Evolutionary conservation across 2,888 invertebrate species (phyloP).

Genomic region (Chrysina gloriosa): DNA sequence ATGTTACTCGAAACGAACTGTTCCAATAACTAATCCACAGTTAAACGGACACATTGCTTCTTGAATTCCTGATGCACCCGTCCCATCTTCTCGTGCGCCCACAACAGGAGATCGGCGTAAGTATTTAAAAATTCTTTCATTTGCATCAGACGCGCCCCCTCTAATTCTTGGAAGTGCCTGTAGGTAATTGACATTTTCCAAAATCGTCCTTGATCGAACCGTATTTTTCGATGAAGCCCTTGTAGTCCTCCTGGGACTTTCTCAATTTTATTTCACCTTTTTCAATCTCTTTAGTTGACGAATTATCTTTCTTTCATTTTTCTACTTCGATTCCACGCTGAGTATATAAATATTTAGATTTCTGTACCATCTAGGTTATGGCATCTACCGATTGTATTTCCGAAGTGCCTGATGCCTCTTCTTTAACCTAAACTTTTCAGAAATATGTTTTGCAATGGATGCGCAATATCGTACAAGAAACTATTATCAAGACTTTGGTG

Average conservation of each 20-base stretch:
- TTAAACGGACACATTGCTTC: constrained; percentile 89
- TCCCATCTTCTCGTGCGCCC: constrained; percentile 91
- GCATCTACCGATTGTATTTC: constrained; percentile 91
- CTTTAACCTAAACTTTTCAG: constrained; percentile 87
- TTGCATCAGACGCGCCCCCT: constrained; percentile 90
- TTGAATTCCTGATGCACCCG: constrained; percentile 93
- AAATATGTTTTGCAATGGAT: too few species aligned
- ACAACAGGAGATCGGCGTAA: constrained; percentile 88
- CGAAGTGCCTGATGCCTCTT: constrained; percentile 91
- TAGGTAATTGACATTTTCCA: constrained; percentile 94
- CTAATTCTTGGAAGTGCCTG: constrained; percentile 94
- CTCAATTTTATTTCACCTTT: constrained; percentile 92
- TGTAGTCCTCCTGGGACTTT: constrained; percentile 96
- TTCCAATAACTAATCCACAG: constrained; percentile 91
- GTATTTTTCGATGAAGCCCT: constrained; percentile 91
- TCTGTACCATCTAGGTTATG: constrained; percentile 87
- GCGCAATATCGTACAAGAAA: too few species aligned
- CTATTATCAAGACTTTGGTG: too few species aligned
- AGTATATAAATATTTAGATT: constrained; percentile 92
- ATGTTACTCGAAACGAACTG: constrained; percentile 92
- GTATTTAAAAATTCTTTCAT: constrained; percentile 95
- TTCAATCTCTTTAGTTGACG: constrained; percentile 91
- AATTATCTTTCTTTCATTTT: constrained; percentile 89
- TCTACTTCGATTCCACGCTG: constrained; percentile 90
- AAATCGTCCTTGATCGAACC: constrained; percentile 91